phyloP scores from a whole-genome alignment of 2,113 vertebrate genomes.

The Planiliza haematocheilus region DNA sequence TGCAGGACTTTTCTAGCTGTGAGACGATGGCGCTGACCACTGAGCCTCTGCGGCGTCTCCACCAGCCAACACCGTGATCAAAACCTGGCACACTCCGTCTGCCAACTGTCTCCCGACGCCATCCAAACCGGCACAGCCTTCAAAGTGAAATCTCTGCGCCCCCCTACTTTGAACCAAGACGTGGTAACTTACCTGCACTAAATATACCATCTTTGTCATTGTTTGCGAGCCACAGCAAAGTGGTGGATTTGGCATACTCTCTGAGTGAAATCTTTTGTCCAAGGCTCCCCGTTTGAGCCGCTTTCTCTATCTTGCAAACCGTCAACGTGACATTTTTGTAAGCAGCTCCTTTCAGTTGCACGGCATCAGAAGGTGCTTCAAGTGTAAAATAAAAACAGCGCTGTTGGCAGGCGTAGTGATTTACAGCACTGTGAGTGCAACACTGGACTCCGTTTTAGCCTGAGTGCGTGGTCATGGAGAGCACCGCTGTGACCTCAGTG shows the following conservation, averaged over 20 bases:
- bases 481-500: conserved; percentile 28
- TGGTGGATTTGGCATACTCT: too few species aligned
- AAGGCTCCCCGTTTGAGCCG: too few species aligned
- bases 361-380: neutral
- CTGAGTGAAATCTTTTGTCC: neutral
- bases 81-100: conserved; percentile 36
- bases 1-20: conserved; percentile 21
- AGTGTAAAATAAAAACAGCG: conserved; percentile 15
- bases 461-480: conserved; percentile 31
- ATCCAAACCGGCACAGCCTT: conserved; percentile 34
- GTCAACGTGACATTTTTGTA: neutral
- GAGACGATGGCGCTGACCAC: conserved; percentile 17
- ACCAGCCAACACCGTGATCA: conserved; percentile 44
- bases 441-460: conserved; percentile 5
- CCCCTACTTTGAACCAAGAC: conserved; percentile 13
- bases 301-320: too few species aligned
- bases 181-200: conserved; percentile 26
- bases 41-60: conserved; percentile 25
- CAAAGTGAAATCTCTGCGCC: conserved; percentile 25
- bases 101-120: conserved; percentile 51
- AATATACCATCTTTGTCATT: conserved; percentile 3
- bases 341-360: neutral
- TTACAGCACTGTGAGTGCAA: conserved; percentile 4
- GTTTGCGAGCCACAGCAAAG: neutral
- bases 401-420: conserved; percentile 1